These are phyloP conservation scores for Tangara arthus DNA, from an alignment of 2,797 vertebrate species.

Conservation along the genomic window DNA sequence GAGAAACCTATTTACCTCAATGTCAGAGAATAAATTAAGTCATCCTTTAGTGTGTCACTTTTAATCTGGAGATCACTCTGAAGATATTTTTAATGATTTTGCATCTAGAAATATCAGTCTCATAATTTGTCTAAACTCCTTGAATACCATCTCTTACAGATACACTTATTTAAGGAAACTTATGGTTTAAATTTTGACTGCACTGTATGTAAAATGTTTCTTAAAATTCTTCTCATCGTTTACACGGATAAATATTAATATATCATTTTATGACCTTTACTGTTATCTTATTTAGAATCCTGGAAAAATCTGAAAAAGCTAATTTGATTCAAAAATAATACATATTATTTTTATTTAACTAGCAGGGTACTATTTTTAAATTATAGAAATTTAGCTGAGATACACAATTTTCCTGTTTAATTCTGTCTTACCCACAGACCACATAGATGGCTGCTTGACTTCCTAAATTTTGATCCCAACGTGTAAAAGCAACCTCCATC, in stretches of 20 bases:
- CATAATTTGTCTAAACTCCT: neutral
- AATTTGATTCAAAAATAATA: neutral
- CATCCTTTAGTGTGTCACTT: neutral
- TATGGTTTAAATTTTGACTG: neutral
- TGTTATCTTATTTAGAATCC: neutral
- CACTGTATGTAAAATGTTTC: neutral
- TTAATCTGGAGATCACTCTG: neutral
- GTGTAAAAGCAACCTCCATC: neutral
- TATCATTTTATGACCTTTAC: neutral
- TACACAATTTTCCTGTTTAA: neutral
- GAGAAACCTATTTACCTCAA: neutral
- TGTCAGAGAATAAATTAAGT: conserved; percentile 17
- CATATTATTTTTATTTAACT: neutral
- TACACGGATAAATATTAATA: neutral
- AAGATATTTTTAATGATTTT: conserved; percentile 13
- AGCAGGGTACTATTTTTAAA: neutral
- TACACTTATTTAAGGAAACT: neutral
- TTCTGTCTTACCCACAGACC: neutral
- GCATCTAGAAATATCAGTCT: neutral
- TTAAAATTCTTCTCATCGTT: neutral
- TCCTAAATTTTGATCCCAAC: neutral
- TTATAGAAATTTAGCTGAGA: neutral
- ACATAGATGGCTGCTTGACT: neutral
- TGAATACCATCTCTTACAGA: neutral
- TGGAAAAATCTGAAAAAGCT: neutral